A percentile compares a stretch with the other conserved stretches of the same genome.
phyloP scores from a whole-genome alignment of 2,113 vertebrate species.

The Capra hircus region DNA sequence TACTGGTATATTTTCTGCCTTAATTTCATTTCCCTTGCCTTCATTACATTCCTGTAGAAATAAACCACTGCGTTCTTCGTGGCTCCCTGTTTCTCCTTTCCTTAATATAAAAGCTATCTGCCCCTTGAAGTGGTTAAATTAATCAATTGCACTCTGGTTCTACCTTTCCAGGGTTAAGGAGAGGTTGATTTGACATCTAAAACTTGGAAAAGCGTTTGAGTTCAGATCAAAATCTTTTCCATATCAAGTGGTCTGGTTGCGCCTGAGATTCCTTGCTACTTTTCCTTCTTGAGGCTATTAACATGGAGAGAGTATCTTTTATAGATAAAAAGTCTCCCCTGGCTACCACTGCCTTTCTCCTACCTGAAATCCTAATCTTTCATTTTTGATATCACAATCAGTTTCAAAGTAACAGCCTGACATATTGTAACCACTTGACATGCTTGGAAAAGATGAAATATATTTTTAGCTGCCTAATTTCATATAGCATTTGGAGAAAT shows the following conservation, averaged over 20 bases:
- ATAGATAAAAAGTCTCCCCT: slow-evolving; percentile 33
- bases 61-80: neutral
- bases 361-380: slow-evolving; percentile 48
- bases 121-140: neutral
- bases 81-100: neutral
- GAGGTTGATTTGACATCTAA: slow-evolving; percentile 23
- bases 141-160: neutral
- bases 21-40: neutral
- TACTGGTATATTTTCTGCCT: neutral
- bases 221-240: slow-evolving; percentile 39
- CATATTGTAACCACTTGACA: slow-evolving; percentile 67
- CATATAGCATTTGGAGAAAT: slow-evolving; percentile 52
- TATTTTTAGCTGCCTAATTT: slow-evolving; percentile 71
- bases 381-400: slow-evolving; percentile 58
- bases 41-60: neutral
- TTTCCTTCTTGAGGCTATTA: slow-evolving; percentile 45
- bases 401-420: slow-evolving; percentile 65
- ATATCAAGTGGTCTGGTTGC: neutral
- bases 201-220: slow-evolving; percentile 4
- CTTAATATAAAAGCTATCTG: neutral
- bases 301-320: slow-evolving; percentile 5
- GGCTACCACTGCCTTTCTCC: slow-evolving; percentile 16
- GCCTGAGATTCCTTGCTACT: neutral
- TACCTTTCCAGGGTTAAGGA: slow-evolving; percentile 32
- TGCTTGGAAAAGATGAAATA: slow-evolving; percentile 50